These are phyloP conservation scores for Panopea generosa DNA, from an alignment of 2,888 invertebrate species.

Conservation along the genomic window DNA sequence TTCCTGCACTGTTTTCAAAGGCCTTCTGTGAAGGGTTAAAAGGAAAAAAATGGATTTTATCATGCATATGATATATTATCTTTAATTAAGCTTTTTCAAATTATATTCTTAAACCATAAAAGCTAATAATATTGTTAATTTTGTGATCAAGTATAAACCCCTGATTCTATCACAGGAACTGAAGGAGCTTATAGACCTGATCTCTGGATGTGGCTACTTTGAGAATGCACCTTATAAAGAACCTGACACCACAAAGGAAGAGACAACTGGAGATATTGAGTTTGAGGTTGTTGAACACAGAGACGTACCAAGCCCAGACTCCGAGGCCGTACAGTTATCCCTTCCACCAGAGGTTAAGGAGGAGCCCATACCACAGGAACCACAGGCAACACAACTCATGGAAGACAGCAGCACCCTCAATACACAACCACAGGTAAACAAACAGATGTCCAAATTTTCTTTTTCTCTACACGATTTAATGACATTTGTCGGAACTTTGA, in stretches of 20 bases:
- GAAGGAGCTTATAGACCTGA: slow-evolving; percentile 91
- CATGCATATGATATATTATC: too few species aligned
- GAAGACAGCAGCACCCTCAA: slow-evolving; percentile 4
- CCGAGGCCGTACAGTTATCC: slow-evolving; percentile 65
- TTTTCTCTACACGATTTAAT: not conserved
- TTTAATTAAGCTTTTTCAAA: too few species aligned
- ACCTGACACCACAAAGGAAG: slow-evolving; percentile 55
- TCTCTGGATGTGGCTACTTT: slow-evolving; percentile 94
- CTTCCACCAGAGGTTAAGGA: slow-evolving; percentile 63
- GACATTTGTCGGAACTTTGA: not conserved
- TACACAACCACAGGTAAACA: slow-evolving; percentile 15
- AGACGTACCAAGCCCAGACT: slow-evolving; percentile 65
- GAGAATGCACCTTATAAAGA: slow-evolving; percentile 86
- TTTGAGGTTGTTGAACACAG: slow-evolving; percentile 62
- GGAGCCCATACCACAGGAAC: slow-evolving; percentile 41
- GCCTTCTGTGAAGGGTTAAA: too few species aligned
- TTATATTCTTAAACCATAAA: too few species aligned
- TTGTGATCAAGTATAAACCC: too few species aligned
- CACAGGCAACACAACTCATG: not conserved
- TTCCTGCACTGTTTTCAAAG: too few species aligned
- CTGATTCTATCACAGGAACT: slow-evolving; percentile 88
- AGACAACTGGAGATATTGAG: slow-evolving; percentile 50
- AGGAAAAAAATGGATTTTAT: too few species aligned
- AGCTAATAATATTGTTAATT: too few species aligned
- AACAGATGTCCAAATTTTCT: not conserved